Conservation (phyloP, 2,888 invertebrate genomes). For the Dione vanillae region DNA sequence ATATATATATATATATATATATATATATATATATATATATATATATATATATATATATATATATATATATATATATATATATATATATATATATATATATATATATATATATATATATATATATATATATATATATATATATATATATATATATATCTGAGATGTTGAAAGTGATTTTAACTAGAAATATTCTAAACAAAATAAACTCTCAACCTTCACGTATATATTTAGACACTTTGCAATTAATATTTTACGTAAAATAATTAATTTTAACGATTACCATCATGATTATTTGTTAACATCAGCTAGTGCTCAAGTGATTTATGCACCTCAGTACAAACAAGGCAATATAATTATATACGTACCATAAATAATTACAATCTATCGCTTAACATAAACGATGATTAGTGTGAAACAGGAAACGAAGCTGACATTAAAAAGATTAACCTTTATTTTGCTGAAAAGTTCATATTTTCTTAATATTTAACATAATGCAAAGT, state of each 20-base stretch:
- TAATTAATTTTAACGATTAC: conserved; percentile 9
- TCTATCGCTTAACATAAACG: neutral
- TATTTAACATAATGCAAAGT: neutral
- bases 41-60: too few species aligned
- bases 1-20: too few species aligned
- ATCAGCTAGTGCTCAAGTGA: conserved; percentile 11
- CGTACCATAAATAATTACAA: conserved; percentile 8
- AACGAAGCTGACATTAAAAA: conserved; percentile 22
- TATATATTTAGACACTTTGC: neutral
- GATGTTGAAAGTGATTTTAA: neutral
- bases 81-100: too few species aligned
- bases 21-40: too few species aligned
- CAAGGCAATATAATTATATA: conserved; percentile 20
- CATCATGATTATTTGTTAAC: conserved; percentile 10
- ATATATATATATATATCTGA: too few species aligned
- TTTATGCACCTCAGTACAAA: conserved; percentile 12
- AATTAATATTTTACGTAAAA: conserved; percentile 9
- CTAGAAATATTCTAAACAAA: neutral
- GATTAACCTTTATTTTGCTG: conserved; percentile 10
- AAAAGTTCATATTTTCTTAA: conserved; percentile 20
- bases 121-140: too few species aligned
- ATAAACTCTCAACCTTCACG: neutral
- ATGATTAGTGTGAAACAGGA: conserved; percentile 25
- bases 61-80: too few species aligned
- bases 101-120: too few species aligned